Percentiles rank a stretch among this genome's conserved stretches.
These are phyloP conservation scores for Troides helena DNA, from an alignment of 2,888 invertebrate species.

Conservation along the genomic window DNA sequence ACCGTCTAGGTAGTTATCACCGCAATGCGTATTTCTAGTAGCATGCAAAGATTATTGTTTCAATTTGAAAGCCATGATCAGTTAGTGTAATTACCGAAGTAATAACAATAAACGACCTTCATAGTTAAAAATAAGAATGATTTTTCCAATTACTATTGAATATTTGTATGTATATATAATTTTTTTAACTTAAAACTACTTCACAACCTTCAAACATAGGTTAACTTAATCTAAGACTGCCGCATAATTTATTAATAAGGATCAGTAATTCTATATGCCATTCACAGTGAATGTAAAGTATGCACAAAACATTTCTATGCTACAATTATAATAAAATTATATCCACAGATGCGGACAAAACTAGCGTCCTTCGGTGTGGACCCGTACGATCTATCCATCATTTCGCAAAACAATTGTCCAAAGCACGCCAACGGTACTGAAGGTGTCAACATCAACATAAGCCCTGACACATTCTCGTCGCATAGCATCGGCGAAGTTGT, in stretches of 20 bases:
- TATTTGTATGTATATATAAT: too few relatives aligned
- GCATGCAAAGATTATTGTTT: too few relatives aligned
- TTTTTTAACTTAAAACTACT: not conserved
- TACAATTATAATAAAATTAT: not conserved
- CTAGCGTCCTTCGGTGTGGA: slow-evolving; percentile 84
- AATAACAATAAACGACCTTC: too few relatives aligned
- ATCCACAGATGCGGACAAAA: slow-evolving; percentile 80
- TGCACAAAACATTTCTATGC: not conserved
- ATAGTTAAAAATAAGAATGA: too few relatives aligned
- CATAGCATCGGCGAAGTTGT: slow-evolving; percentile 86
- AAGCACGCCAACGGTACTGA: slow-evolving; percentile 77
- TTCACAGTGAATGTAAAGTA: not conserved
- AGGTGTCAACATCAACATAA: slow-evolving; percentile 85
- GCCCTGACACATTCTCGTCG: slow-evolving; percentile 87
- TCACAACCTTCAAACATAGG: not conserved
- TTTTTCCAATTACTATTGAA: too few relatives aligned
- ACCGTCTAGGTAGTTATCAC: too few relatives aligned
- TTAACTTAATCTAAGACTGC: not conserved
- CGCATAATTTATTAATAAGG: not conserved
- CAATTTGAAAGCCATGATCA: too few relatives aligned
- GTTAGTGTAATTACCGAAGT: too few relatives aligned
- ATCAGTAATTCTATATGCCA: too few relatives aligned
- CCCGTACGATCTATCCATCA: slow-evolving; percentile 87
- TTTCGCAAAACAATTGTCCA: slow-evolving; percentile 86
- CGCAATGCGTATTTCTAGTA: too few relatives aligned